phyloP scores from a whole-genome alignment of 1,140 invertebrate genomes.

The Spodoptera litura region DNA sequence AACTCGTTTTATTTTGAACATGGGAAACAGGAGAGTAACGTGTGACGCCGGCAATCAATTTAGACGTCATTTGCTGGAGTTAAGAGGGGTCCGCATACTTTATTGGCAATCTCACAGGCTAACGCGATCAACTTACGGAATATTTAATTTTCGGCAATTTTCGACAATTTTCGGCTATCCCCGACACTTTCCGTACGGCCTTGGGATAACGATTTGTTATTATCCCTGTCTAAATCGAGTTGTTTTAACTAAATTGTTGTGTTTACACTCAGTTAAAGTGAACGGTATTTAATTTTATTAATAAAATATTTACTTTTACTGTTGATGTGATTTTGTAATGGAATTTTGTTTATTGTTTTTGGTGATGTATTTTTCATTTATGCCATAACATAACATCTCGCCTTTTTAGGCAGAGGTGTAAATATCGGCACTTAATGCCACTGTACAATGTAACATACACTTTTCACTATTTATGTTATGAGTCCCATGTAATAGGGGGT shows the following conservation, averaged over 20 bases:
- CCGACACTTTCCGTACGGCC: conserved; percentile 81
- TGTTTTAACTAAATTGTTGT: conserved; percentile 5
- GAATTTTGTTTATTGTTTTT: no score
- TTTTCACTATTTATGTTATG: no score
- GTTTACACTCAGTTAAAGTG: neutral
- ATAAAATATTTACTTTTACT: no score
- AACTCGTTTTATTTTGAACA: no score
- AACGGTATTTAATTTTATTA: no score
- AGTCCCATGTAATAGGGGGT: no score
- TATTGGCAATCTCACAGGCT: conserved; percentile 70
- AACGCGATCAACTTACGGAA: conserved; percentile 64
- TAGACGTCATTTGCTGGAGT: conserved; percentile 60
- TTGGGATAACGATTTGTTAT: conserved; percentile 51
- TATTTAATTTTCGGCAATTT: conserved; percentile 72
- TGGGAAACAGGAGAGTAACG: conserved; percentile 40
- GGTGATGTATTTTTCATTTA: no score
- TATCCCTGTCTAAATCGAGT: conserved; percentile 40
- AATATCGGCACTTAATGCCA: no score
- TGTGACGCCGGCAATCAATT: conserved; percentile 55
- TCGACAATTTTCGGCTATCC: conserved; percentile 44
- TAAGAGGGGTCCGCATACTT: conserved; percentile 53
- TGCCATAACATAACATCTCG: no score
- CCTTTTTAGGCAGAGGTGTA: no score
- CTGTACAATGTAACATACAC: no score
- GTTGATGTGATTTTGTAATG: no score